Evolutionary conservation across 1,140 invertebrate species (phyloP).

Genomic region (Proctacanthus coquilletti): DNA sequence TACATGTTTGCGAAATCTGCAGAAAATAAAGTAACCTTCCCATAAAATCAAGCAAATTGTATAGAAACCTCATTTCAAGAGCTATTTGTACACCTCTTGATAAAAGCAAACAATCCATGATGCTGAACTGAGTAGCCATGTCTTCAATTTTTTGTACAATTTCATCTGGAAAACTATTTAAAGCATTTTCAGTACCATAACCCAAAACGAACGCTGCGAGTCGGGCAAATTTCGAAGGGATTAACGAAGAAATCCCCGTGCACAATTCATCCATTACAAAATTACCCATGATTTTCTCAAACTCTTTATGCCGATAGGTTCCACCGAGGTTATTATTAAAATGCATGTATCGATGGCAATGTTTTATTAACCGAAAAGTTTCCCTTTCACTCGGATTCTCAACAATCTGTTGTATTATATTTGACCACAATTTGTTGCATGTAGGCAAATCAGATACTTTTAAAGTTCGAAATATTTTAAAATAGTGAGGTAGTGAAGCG

Average conservation of each 20-base stretch:
- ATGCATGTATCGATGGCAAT: constrained; percentile 35
- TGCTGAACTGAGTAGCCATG: constrained; percentile 22
- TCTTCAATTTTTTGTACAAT: constrained; percentile 21
- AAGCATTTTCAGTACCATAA: constrained; percentile 21
- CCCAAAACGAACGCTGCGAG: constrained; percentile 32
- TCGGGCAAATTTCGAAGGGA: constrained; percentile 27
- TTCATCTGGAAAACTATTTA: constrained; percentile 21
- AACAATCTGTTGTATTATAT: constrained; percentile 11
- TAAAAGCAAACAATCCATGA: constrained; percentile 27
- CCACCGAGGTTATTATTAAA: constrained; percentile 35
- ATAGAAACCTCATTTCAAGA: constrained; percentile 12
- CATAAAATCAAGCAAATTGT: not conserved
- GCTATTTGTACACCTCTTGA: constrained; percentile 25
- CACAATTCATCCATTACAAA: constrained; percentile 28
- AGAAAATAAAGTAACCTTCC: not conserved
- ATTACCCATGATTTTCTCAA: constrained; percentile 31
- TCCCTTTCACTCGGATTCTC: constrained; percentile 9
- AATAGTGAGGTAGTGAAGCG: constrained; percentile 15
- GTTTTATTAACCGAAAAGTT: constrained; percentile 23
- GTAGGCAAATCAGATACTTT: constrained; percentile 29
- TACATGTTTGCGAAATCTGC: constrained; percentile 18
- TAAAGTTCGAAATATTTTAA: constrained; percentile 28
- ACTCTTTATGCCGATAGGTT: constrained; percentile 28
- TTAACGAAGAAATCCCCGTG: constrained; percentile 16
- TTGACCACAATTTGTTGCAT: constrained; percentile 31